Evolutionary conservation across 2,797 vertebrate species (phyloP).

Genomic region (Mus spretus): DNA sequence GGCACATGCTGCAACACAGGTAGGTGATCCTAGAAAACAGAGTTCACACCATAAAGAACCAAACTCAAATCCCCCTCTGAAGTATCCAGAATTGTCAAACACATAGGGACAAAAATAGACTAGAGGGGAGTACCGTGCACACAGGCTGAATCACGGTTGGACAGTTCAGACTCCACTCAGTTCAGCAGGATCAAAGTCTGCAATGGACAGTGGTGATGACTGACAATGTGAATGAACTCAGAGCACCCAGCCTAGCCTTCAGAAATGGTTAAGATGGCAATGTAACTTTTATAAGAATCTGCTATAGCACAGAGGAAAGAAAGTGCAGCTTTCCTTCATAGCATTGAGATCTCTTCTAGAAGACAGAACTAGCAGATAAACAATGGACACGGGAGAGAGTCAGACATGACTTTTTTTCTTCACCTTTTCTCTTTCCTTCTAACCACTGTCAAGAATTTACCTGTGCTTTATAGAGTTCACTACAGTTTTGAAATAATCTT

Average conservation of each 20-base stretch:
- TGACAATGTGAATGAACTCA: slow-evolving; percentile 25
- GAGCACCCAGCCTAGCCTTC: background rate
- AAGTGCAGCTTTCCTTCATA: slow-evolving; percentile 14
- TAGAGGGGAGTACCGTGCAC: background rate
- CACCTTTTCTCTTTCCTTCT: slow-evolving; percentile 32
- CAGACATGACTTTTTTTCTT: background rate
- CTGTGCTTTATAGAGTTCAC: slow-evolving; percentile 92
- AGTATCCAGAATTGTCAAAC: background rate
- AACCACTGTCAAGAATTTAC: slow-evolving; percentile 85
- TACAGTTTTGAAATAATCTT: slow-evolving; percentile 90
- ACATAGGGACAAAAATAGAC: background rate
- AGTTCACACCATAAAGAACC: slow-evolving; percentile 30
- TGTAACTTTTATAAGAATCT: background rate
- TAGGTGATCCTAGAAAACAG: background rate
- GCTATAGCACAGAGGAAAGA: slow-evolving; percentile 40
- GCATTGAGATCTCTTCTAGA: slow-evolving; percentile 42
- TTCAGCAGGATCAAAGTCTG: background rate
- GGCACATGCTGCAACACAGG: background rate
- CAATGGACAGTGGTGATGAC: background rate
- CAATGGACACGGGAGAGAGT: background rate
- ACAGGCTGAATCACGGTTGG: background rate
- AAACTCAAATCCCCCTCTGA: slow-evolving; percentile 14
- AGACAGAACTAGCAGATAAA: background rate
- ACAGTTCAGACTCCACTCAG: background rate
- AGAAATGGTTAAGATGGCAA: slow-evolving; percentile 7